Conservation (phyloP, 2,888 invertebrate species). For the Choreutis nemorana region DNA sequence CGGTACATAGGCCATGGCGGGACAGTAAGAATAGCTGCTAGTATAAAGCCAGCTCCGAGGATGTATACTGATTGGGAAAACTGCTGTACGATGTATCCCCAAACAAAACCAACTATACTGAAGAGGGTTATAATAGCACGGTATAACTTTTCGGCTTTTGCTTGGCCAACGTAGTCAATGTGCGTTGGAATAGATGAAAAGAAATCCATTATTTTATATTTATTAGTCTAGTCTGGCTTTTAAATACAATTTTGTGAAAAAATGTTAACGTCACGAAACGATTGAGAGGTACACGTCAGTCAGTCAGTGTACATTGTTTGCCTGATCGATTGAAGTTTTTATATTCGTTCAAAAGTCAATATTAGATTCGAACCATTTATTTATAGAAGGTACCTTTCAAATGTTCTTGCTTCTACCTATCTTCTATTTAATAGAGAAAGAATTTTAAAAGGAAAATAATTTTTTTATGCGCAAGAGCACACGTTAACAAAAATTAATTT, state of each 20-base stretch:
- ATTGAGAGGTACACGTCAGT: conserved; percentile 5
- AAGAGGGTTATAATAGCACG: conserved; percentile 90
- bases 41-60: conserved; percentile 86
- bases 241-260: too few relatives aligned
- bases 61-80: conserved; percentile 96
- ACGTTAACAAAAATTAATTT: too few relatives aligned
- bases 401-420: too few relatives aligned
- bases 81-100: conserved; percentile 94
- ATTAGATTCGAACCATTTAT: too few relatives aligned
- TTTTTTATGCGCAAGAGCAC: too few relatives aligned
- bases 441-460: too few relatives aligned
- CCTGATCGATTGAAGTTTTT: too few relatives aligned
- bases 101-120: conserved; percentile 88
- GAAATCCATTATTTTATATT: conserved; percentile 41
- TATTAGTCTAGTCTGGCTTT: too few relatives aligned
- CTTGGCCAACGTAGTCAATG: conserved; percentile 88
- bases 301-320: too few relatives aligned
- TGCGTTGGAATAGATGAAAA: conserved; percentile 59
- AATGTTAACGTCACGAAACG: conserved; percentile 3
- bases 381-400: too few relatives aligned
- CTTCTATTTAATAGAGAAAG: too few relatives aligned
- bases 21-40: conserved; percentile 86
- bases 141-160: conserved; percentile 87
- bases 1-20: conserved; percentile 98
- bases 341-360: too few relatives aligned